Base-by-base conservation (phyloP, 2,113 vertebrate genomes). In the Tretioscincus oriximinensis region DNA sequence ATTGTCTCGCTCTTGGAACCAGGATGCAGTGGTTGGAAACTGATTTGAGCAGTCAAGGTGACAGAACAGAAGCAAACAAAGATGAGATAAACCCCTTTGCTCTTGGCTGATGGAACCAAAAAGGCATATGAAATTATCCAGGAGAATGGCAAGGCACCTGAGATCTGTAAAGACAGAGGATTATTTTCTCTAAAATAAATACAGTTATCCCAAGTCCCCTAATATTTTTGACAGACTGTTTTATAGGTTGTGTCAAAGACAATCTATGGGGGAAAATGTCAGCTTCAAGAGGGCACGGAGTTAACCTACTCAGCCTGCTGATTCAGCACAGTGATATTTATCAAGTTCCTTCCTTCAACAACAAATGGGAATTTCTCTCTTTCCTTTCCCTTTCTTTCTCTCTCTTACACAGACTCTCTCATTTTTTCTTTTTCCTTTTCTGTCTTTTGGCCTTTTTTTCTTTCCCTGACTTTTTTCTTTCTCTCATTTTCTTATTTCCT, bases 191-290 rank as follows among this genome's bases (percentile, higher is more conserved):
- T 65, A 88, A 88, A 90, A 88, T 78, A 82, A 89, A 88, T 86
- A 76, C 29, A 90, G 41, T 60, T 84, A 26, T 82, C 77, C 68
- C 54, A 29, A 58, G 69, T n/a, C 31, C 65, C 35, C 58, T 45
- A 54, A 82, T 58, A 69, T 29, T 77, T 88, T 84, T 90, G 88
- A 87, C 78, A 84, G 81, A 84, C 41, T 65, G 0, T 84, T 73
- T 82, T 91, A 86, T 31, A 91, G 83, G 67, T 78, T 89, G 26
- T 84, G 88, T 91, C 87, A 92, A 89, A 93, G 83, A 79, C 85
- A 85, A 71, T 83, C 88, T 89, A 0, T n/a, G 1, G 71, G 75
- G 78, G 72, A 89, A 89, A 45, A 3, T 7, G 1, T 88, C 87
- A 89, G 5, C 86, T 89, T 88, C 73, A 66, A 21, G 84, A 87